phyloP scores from a whole-genome alignment of 2,888 invertebrate species.

The Galerucella pusilla region DNA sequence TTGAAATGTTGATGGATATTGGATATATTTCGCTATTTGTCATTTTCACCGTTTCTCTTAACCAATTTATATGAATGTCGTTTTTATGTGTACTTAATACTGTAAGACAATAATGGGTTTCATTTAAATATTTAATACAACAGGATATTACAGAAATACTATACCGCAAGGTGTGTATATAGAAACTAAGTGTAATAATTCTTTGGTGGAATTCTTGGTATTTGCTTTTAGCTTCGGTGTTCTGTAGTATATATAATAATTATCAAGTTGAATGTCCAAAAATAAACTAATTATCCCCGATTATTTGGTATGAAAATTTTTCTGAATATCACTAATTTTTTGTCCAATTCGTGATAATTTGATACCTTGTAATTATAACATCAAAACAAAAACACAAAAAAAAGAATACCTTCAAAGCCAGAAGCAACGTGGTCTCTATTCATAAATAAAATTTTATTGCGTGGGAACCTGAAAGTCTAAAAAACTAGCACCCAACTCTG shows the following conservation, averaged over 20 bases:
- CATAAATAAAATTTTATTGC: conserved; percentile 56
- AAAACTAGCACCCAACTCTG: conserved; percentile 44
- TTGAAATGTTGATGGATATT: too few relatives aligned
- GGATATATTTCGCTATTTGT: too few relatives aligned
- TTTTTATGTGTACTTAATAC: conserved; percentile 38
- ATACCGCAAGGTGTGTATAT: conserved; percentile 27
- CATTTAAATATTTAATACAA: conserved; percentile 39
- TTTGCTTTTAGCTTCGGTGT: not conserved
- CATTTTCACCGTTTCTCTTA: too few relatives aligned
- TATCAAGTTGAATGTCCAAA: too few relatives aligned
- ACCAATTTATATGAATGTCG: conserved; percentile 42
- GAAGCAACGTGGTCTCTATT: conserved; percentile 33
- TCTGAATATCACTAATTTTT: too few relatives aligned
- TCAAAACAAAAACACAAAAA: conserved; percentile 21
- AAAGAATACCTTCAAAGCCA: conserved; percentile 28
- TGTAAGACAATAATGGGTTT: conserved; percentile 38
- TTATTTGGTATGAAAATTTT: too few relatives aligned
- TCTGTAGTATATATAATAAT: not conserved
- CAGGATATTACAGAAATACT: conserved; percentile 43
- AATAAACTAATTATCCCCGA: too few relatives aligned
- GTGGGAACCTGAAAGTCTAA: conserved; percentile 52
- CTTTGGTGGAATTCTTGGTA: conserved; percentile 28
- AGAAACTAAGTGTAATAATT: conserved; percentile 27
- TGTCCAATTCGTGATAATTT: too few relatives aligned
- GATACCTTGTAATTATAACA: conserved; percentile 6